Conservation (phyloP, 1,140 invertebrate genomes). For the Drosophila truncata region DNA sequence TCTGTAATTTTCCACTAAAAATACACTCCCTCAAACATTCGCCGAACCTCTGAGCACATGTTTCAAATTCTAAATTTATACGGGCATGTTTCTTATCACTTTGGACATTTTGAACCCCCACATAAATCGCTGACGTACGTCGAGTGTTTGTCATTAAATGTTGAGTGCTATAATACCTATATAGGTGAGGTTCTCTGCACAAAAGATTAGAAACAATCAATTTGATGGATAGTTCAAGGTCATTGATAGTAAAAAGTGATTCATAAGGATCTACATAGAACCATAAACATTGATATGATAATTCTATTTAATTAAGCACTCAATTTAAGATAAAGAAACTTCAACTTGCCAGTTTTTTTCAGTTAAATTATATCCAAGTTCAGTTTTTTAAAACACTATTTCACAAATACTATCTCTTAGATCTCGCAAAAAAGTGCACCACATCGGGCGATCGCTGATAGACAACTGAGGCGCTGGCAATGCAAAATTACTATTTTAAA, state of each 20-base stretch:
- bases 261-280: background rate
- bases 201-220: slow-evolving; percentile 33
- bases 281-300: too few relatives aligned
- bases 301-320: background rate
- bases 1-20: slow-evolving; percentile 25
- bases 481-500: slow-evolving; percentile 64
- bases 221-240: slow-evolving; percentile 54
- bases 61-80: slow-evolving; percentile 46
- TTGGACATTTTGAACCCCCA: slow-evolving; percentile 42
- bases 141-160: slow-evolving; percentile 46
- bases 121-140: slow-evolving; percentile 39
- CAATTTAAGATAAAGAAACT: slow-evolving; percentile 11
- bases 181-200: slow-evolving; percentile 14
- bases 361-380: slow-evolving; percentile 21
- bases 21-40: slow-evolving; percentile 1
- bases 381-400: slow-evolving; percentile 5
- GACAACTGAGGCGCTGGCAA: slow-evolving; percentile 51
- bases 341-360: slow-evolving; percentile 51
- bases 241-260: slow-evolving; percentile 38
- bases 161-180: slow-evolving; percentile 20
- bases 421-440: slow-evolving; percentile 12
- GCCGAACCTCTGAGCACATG: slow-evolving; percentile 21
- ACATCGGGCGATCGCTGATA: slow-evolving; percentile 62
- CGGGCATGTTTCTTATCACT: slow-evolving; percentile 49
- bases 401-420: slow-evolving; percentile 5